Evolutionary conservation across 2,888 invertebrate species (phyloP).

Genomic region (Protonemura montana): DNA sequence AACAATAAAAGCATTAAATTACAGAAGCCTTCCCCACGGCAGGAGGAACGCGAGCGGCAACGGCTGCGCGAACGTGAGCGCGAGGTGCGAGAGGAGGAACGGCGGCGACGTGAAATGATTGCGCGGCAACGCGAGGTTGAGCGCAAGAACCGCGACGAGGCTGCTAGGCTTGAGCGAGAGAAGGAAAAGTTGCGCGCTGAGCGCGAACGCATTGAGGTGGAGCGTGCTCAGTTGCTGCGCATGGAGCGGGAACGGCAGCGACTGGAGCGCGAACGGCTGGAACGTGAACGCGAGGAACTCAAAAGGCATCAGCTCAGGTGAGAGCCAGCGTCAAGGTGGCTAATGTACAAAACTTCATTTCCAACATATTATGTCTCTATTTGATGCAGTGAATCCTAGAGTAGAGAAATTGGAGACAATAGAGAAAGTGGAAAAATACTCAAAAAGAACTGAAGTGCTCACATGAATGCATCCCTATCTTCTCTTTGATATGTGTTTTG

Average conservation of each 20-base stretch:
- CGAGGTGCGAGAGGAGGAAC: slow-evolving; percentile 79
- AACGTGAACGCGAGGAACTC: slow-evolving; percentile 80
- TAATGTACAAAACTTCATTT: slow-evolving; percentile 41
- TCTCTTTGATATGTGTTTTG: too few relatives aligned
- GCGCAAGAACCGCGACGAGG: slow-evolving; percentile 84
- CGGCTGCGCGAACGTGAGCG: slow-evolving; percentile 80
- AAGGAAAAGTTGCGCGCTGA: slow-evolving; percentile 83
- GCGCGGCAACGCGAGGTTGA: slow-evolving; percentile 81
- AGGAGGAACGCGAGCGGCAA: slow-evolving; percentile 78
- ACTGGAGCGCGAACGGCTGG: slow-evolving; percentile 64
- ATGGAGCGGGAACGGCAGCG: slow-evolving; percentile 86
- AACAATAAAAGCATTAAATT: too few relatives aligned
- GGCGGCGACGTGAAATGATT: slow-evolving; percentile 80
- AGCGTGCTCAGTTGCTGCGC: slow-evolving; percentile 83
- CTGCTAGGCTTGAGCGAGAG: slow-evolving; percentile 80
- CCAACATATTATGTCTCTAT: too few relatives aligned
- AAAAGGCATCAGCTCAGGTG: slow-evolving; percentile 80
- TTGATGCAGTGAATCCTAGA: too few relatives aligned
- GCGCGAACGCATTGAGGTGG: slow-evolving; percentile 86
- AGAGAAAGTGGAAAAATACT: too few relatives aligned
- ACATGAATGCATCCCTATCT: too few relatives aligned
- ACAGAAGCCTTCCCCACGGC: too few relatives aligned
- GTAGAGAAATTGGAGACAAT: too few relatives aligned
- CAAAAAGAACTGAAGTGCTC: too few relatives aligned
- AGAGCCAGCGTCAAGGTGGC: slow-evolving; percentile 52